phyloP scores from a whole-genome alignment of 2,113 vertebrate genomes.

The Antigone vipio region DNA sequence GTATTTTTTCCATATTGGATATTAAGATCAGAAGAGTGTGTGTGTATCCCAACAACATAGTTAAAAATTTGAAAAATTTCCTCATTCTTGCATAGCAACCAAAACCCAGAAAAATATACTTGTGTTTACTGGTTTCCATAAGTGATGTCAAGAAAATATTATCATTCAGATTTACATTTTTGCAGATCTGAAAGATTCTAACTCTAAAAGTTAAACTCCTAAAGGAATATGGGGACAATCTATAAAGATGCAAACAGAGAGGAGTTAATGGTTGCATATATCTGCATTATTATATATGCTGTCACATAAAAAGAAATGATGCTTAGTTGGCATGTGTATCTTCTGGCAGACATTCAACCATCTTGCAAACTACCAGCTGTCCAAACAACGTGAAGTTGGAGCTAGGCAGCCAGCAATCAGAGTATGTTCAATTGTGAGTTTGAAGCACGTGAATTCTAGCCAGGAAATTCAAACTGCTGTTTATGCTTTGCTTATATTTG shows the following conservation, averaged over 20 bases:
- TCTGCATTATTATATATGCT: neutral
- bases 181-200: neutral
- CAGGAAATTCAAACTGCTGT: neutral
- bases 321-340: neutral
- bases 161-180: neutral
- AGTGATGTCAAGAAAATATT: neutral
- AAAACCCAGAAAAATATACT: neutral
- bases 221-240: neutral
- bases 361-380: neutral
- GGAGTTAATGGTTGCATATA: neutral
- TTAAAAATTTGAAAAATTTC: neutral
- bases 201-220: neutral
- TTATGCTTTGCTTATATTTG: neutral
- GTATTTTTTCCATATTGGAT: neutral
- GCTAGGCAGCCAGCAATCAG: neutral
- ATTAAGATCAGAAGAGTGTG: neutral
- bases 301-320: neutral
- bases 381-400: accelerated
- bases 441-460: neutral
- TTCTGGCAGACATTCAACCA: neutral
- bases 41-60: neutral
- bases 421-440: neutral
- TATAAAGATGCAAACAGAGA: neutral
- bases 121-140: neutral
- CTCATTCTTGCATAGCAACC: neutral